Conservation (phyloP, 2,113 vertebrate species). For the Mungos mungo region DNA sequence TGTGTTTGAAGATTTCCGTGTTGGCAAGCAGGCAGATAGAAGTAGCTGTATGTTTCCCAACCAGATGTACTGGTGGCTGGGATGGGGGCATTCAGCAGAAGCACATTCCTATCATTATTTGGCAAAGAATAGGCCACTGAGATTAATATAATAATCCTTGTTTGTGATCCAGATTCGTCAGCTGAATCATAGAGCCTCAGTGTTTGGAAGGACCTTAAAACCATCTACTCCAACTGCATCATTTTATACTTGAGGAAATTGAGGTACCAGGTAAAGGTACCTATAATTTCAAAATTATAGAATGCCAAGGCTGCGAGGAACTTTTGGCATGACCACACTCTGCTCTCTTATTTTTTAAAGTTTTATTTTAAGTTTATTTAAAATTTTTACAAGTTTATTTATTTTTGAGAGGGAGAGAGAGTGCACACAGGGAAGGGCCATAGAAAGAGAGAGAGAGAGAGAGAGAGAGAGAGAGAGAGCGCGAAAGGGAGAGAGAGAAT, state of each 20-base stretch:
- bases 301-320: neutral
- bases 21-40: slow-evolving; percentile 33
- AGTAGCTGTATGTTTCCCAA: slow-evolving; percentile 57
- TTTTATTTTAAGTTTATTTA: too few species aligned
- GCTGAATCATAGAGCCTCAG: neutral
- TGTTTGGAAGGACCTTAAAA: slow-evolving; percentile 13
- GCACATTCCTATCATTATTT: slow-evolving; percentile 74
- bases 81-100: slow-evolving; percentile 32
- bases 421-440: too few species aligned
- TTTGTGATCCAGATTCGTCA: slow-evolving; percentile 68
- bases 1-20: slow-evolving; percentile 67
- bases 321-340: neutral
- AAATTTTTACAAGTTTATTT: too few species aligned
- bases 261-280: neutral
- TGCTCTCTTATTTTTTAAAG: neutral
- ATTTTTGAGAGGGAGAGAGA: too few species aligned
- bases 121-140: slow-evolving; percentile 68
- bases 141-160: slow-evolving; percentile 53
- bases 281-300: neutral
- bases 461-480: too few species aligned
- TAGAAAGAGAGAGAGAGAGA: too few species aligned
- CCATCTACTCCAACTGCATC: neutral
- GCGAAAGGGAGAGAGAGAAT: too few species aligned
- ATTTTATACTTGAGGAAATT: slow-evolving; percentile 7
- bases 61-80: slow-evolving; percentile 71